Evolutionary conservation across 2,797 vertebrate species (phyloP), one percentile per base, ranked within the genome.

Genomic region (Darevskia mixta): DNA sequence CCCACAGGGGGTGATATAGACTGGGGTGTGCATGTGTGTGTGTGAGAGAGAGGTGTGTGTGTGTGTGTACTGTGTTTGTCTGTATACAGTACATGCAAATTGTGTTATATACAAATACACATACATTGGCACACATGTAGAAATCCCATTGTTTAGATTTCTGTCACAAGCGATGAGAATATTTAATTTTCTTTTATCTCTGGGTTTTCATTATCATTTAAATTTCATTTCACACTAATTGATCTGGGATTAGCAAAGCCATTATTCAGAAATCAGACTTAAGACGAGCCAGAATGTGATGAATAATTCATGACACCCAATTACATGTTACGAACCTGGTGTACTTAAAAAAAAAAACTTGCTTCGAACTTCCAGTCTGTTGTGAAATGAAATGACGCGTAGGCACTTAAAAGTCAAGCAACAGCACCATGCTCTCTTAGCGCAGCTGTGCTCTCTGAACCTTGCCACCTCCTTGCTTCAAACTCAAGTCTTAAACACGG

Each of bases 191-290:
- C 92, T 96, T 96, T 89, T 95, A 93, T 97, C 96, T 96, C 96
- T 93, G 89, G 96, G 97, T 95, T 96, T 96, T 97, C 96, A 97
- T 97, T 97, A 96, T 97, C 96, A 97, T 97, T 97, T 97, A 97
- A 96, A 97, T 97, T 96, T 97, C 96, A 97, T 97, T 97, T 97
- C 93, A 95, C 95, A 95, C 97, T 97, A 97, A 97, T 97, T 97
- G 97, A 97, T 97, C 95, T 94, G 97, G 96, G 97, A 97, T 97
- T 97, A 97, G 96, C 94, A 94, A 94, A 96, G 93, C 95, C 91
- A 96, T 97, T 97, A 97, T 96, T 94, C 96, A 95, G 95, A 96
- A 96, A 95, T 95, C 94, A 96, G 92, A 95, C 92, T 73, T 41
- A 94, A 95, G 96, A 93, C 93, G 88, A 94, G 95, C 93, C 95